Percentiles rank a stretch among this genome's conserved stretches.
Conservation (phyloP, 2,113 vertebrate species). For the Callithrix jacchus region DNA sequence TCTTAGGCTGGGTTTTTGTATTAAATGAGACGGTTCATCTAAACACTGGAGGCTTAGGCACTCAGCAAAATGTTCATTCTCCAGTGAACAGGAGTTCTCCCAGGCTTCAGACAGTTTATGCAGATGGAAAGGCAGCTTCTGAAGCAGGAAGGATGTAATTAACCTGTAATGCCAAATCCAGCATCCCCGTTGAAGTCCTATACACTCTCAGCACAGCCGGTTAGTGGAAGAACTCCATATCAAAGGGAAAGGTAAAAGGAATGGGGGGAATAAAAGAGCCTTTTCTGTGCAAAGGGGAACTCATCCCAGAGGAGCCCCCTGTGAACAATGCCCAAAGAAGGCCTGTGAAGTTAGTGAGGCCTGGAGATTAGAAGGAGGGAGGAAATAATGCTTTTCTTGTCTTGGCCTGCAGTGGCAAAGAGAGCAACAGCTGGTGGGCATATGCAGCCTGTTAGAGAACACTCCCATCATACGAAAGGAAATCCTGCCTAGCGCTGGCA, state of each 20-base stretch:
- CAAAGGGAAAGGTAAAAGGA: background rate
- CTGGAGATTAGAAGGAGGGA: constrained; percentile 81
- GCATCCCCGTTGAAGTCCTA: background rate
- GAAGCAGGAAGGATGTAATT: background rate
- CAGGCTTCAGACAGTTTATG: background rate
- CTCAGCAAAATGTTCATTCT: background rate
- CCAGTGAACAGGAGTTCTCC: background rate
- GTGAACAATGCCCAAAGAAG: constrained; percentile 49
- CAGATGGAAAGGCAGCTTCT: background rate
- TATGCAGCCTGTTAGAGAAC: constrained; percentile 85
- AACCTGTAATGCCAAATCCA: background rate
- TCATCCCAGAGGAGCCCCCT: constrained; percentile 60
- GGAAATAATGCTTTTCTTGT: constrained; percentile 88
- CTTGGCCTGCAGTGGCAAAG: constrained; percentile 74
- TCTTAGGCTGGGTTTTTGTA: background rate
- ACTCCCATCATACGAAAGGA: constrained; percentile 86
- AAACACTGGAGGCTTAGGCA: background rate
- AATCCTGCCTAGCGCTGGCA: constrained; percentile 85
- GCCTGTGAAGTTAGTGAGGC: constrained; percentile 77
- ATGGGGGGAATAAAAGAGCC: constrained; percentile 59
- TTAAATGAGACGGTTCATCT: background rate
- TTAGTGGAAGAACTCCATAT: background rate
- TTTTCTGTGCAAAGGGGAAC: constrained; percentile 74
- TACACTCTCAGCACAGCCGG: background rate
- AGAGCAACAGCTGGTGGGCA: constrained; percentile 85